Evolutionary conservation across 2,113 vertebrate genomes (phyloP).

Genomic region (Polyodon spathula): DNA sequence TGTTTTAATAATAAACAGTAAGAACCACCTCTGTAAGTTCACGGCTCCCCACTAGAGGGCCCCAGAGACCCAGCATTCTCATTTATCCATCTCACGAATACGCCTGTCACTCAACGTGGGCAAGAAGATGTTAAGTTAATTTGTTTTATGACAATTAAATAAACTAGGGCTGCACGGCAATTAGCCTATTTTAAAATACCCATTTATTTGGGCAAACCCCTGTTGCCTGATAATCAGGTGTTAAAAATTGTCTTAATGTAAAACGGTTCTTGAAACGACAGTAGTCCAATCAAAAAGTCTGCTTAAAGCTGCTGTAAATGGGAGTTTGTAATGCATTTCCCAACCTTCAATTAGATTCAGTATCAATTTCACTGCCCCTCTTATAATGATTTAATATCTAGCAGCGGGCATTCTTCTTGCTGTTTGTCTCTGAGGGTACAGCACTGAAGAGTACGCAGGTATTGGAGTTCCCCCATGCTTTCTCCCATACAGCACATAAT

Average conservation of each 20-base stretch:
- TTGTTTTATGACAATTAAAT: constrained; percentile 37
- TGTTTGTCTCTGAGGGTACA: too few relatives aligned
- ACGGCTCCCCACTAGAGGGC: too few relatives aligned
- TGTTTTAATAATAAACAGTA: too few relatives aligned
- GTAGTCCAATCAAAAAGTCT: constrained; percentile 16
- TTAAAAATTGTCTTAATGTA: constrained; percentile 41
- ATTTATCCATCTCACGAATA: background rate
- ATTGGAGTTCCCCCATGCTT: too few relatives aligned
- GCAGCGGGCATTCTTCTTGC: too few relatives aligned
- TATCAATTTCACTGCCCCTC: too few relatives aligned
- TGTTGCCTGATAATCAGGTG: constrained; percentile 36
- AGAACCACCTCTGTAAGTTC: too few relatives aligned
- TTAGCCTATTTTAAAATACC: constrained; percentile 43
- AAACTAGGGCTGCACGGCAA: constrained; percentile 34
- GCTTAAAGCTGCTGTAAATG: constrained; percentile 13
- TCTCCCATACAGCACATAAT: too few relatives aligned
- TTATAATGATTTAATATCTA: too few relatives aligned
- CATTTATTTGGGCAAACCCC: constrained; percentile 36
- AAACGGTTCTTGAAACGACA: constrained; percentile 20
- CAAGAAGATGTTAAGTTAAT: constrained; percentile 21
- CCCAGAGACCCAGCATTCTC: constrained; percentile 28
- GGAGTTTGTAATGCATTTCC: too few relatives aligned
- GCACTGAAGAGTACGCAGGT: too few relatives aligned
- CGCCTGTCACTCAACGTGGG: constrained; percentile 8
- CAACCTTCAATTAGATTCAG: too few relatives aligned